Percentiles rank a stretch among this genome's conserved stretches.
These are phyloP conservation scores for Lucinisca nassula DNA, from an alignment of 2,888 invertebrate genomes.

Conservation along the genomic window DNA sequence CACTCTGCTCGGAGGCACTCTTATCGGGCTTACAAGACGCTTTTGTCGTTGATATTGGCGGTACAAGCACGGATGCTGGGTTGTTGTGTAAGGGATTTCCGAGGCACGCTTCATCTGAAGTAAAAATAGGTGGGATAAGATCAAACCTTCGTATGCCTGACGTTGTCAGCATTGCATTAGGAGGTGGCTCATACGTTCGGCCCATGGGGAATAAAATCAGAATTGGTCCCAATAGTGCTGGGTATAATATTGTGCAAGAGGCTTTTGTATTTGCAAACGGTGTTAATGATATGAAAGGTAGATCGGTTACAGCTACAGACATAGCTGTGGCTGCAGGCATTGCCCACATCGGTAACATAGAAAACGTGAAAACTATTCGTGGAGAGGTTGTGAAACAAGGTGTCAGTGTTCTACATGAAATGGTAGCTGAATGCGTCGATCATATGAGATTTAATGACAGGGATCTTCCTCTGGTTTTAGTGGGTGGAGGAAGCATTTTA, in stretches of 20 bases:
- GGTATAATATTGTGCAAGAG: constrained; percentile 78
- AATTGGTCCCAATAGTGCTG: constrained; percentile 86
- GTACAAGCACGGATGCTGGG: constrained; percentile 85
- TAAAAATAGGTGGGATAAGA: constrained; percentile 81
- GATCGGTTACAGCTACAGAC: constrained; percentile 83
- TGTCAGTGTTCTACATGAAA: constrained; percentile 72
- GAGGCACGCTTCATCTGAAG: constrained; percentile 79
- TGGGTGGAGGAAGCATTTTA: constrained; percentile 84
- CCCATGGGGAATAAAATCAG: constrained; percentile 31
- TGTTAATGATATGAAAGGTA: constrained; percentile 3
- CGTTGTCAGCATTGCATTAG: constrained; percentile 84
- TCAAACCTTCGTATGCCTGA: constrained; percentile 87
- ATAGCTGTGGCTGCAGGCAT: constrained; percentile 83
- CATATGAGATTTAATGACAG: constrained; percentile 77
- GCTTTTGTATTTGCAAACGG: constrained; percentile 77
- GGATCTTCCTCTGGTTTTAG: constrained; percentile 81
- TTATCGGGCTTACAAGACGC: constrained; percentile 81
- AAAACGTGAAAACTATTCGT: constrained; percentile 67
- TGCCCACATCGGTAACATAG: constrained; percentile 69
- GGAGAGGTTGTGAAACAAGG: constrained; percentile 65
- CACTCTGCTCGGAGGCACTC: constrained; percentile 80
- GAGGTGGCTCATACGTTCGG: constrained; percentile 85
- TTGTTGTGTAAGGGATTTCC: constrained; percentile 84
- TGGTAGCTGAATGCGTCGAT: constrained; percentile 80
- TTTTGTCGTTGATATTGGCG: constrained; percentile 86